Base-by-base conservation (phyloP, 2,113 vertebrate genomes). In the Drymodes brunneopygia region DNA sequence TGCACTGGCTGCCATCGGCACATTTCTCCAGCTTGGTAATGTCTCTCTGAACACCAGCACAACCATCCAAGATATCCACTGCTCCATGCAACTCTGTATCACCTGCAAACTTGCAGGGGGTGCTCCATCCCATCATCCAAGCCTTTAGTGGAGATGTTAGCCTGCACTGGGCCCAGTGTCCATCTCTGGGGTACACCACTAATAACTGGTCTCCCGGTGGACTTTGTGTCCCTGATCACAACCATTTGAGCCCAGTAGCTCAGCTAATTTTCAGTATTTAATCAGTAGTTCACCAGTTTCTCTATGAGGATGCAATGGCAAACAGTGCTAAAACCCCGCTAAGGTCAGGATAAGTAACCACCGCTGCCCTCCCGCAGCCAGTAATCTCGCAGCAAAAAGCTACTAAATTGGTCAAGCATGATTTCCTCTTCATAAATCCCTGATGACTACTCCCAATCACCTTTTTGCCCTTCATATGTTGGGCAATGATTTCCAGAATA, bases 1-100 rank as follows among this genome's bases (percentile, higher is more conserved):
- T 14, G 40, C 10, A 0, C 13, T 16, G 60, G 9, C 4, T 61
- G 20, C 28, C 50, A 14, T 6, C 15, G 1, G 38, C 56, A 6
- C 22, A 14, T n/a, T 31, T 36, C 47, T 75, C 31, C 74, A 31
- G 42, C 48, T 62, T n/a, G 48, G 24, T 10, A 11, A n/a, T 3
- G 38, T 16, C 28, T 22, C 31, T 36, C 25, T 58, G 70, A 72
- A 31, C 27, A 78, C 13, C 81, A 44, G 67, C 40, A 40, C 25
- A 47, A 13, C 24, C 18, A 36, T 7, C 36, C 70, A 25, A 25
- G 7, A 1, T 22, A 56, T 0, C 10, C 8, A 44, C 38, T 4
- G 27, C 42, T 56, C 48, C 47, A 8, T 15, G 20, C 42, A 15
- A 3, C 45, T 42, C 51, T 45, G 36, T 24, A 23, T 40, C 29